These are phyloP conservation scores for Dolomedes plantarius DNA, from an alignment of 2,888 invertebrate genomes.

Conservation along the genomic window DNA sequence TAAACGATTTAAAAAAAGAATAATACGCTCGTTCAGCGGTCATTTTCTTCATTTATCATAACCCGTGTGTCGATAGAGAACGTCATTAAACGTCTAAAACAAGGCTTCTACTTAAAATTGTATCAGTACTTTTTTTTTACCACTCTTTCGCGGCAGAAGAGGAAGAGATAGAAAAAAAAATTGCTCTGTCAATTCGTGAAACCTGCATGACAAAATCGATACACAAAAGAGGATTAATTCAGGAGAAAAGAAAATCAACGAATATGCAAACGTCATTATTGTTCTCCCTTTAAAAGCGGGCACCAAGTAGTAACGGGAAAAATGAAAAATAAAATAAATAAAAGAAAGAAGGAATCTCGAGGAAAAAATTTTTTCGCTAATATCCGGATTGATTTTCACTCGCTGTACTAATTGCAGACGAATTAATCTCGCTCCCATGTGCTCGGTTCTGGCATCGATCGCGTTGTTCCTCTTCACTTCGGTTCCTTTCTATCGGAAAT, in stretches of 20 bases:
- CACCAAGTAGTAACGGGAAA: not conserved
- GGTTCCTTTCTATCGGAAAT: slow-evolving; percentile 34
- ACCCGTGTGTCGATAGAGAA: too few relatives aligned
- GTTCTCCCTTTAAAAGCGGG: not conserved
- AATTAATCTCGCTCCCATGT: slow-evolving; percentile 37
- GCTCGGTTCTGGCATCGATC: slow-evolving; percentile 25
- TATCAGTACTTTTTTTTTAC: too few relatives aligned
- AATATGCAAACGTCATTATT: not conserved
- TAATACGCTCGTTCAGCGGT: too few relatives aligned
- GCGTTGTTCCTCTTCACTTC: slow-evolving; percentile 31
- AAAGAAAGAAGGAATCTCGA: not conserved
- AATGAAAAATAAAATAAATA: too few relatives aligned
- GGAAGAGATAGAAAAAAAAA: not conserved
- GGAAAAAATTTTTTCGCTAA: slow-evolving; percentile 1
- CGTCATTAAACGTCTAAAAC: too few relatives aligned
- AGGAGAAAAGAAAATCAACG: not conserved
- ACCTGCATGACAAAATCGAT: not conserved
- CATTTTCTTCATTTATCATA: too few relatives aligned
- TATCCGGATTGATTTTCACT: slow-evolving; percentile 46
- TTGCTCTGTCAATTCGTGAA: not conserved
- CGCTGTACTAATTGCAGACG: slow-evolving; percentile 31
- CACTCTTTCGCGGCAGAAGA: not conserved
- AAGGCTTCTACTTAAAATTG: too few relatives aligned
- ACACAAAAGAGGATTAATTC: not conserved
- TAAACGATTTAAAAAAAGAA: too few relatives aligned